Conservation (phyloP, 2,888 invertebrate genomes). For the Aphodius sticticus region DNA sequence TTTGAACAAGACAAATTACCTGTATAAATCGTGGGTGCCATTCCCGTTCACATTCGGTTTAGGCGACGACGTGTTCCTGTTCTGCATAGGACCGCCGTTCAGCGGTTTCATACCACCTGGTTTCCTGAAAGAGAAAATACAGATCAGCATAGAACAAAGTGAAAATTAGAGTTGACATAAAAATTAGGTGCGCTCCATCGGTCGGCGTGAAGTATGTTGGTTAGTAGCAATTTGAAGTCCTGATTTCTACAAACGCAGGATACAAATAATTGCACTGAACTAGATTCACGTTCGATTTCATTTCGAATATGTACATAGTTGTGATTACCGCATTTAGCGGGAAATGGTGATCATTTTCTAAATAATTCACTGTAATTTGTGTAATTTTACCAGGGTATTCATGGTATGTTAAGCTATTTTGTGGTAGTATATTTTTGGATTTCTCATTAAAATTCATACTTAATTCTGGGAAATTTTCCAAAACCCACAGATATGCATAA, state of each 20-base stretch:
- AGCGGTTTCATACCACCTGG: slow-evolving; percentile 50
- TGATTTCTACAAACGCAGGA: slow-evolving; percentile 10
- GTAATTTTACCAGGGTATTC: background rate
- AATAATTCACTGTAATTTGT: background rate
- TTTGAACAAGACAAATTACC: slow-evolving; percentile 41
- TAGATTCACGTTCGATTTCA: background rate
- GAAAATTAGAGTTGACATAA: slow-evolving; percentile 8
- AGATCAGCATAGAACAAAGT: slow-evolving; percentile 19
- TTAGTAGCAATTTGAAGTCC: background rate
- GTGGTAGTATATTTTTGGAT: background rate
- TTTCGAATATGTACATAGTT: background rate
- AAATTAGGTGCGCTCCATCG: background rate
- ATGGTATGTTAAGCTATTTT: background rate
- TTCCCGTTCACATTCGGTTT: slow-evolving; percentile 53
- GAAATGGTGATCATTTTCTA: background rate
- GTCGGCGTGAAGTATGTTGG: background rate
- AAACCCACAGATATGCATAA: background rate
- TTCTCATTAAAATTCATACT: background rate
- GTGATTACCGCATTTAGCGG: background rate
- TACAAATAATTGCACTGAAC: background rate
- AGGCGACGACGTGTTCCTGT: slow-evolving; percentile 50
- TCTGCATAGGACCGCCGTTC: slow-evolving; percentile 51
- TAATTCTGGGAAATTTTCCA: background rate
- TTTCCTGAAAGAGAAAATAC: slow-evolving; percentile 52
- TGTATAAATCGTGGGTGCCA: slow-evolving; percentile 47